phyloP scores from a whole-genome alignment of 2,113 vertebrate genomes.

The Vulpes ferrilata region DNA sequence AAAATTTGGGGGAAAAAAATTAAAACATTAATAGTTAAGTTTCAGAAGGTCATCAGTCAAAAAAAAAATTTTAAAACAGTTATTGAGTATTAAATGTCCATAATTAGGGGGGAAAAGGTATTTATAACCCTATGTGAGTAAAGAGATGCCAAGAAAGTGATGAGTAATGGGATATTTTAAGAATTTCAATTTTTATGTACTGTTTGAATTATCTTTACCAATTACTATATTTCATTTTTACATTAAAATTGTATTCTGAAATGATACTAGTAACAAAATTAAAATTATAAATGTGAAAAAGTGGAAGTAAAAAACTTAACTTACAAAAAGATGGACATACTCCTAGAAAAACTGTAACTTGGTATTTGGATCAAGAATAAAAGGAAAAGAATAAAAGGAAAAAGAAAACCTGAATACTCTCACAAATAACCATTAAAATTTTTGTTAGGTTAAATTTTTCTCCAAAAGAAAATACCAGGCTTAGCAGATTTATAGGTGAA shows the following conservation, averaged over 20 bases:
- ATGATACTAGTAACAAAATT: background rate
- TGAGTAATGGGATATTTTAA: background rate
- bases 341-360: background rate
- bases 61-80: background rate
- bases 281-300: background rate
- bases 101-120: background rate
- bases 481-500: background rate
- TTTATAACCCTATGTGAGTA: background rate
- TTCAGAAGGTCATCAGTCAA: background rate
- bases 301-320: background rate
- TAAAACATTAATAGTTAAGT: background rate
- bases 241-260: conserved; percentile 44
- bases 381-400: background rate
- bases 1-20: background rate
- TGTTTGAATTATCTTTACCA: background rate
- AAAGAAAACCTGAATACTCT: background rate
- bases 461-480: background rate
- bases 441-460: background rate
- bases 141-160: background rate
- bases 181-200: conserved; percentile 1
- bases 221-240: background rate
- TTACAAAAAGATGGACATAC: background rate
- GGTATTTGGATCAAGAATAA: background rate
- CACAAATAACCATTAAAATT: background rate
- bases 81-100: background rate